Conservation (phyloP, 1,140 invertebrate genomes). For the Lepidurus apus region DNA sequence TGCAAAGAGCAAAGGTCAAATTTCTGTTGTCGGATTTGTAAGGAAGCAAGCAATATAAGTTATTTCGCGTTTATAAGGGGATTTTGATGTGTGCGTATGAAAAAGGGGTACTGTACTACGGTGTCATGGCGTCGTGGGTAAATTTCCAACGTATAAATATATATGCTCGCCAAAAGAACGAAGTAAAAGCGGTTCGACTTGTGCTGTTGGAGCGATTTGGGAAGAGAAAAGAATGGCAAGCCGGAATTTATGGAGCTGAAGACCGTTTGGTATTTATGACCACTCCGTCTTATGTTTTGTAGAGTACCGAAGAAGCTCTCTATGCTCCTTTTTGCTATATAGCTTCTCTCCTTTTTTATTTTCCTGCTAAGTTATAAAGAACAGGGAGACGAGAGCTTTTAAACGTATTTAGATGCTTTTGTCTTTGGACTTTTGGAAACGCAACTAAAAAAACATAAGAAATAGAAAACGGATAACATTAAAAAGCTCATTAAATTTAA, state of each 20-base stretch:
- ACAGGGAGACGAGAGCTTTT: not conserved
- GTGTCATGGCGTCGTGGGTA: too few species aligned
- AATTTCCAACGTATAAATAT: too few species aligned
- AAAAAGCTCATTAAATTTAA: not conserved
- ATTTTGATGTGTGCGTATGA: too few species aligned
- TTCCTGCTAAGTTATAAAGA: not conserved
- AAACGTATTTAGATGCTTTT: conserved; percentile 16
- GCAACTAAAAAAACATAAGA: not conserved
- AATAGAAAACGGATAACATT: not conserved
- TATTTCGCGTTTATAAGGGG: too few species aligned
- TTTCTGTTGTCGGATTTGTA: too few species aligned
- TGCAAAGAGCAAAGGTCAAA: too few species aligned
- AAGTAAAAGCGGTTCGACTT: too few species aligned
- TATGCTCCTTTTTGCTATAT: conserved; percentile 1
- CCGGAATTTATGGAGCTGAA: conserved; percentile 10
- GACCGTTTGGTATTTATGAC: conserved; percentile 21
- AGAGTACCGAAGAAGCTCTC: conserved; percentile 14
- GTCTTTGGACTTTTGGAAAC: not conserved
- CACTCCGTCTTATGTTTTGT: conserved; percentile 19
- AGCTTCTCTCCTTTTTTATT: not conserved
- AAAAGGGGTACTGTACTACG: too few species aligned
- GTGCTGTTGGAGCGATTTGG: not conserved
- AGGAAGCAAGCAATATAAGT: too few species aligned
- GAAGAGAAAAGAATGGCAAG: conserved; percentile 12
- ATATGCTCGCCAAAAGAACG: too few species aligned